phyloP scores from a whole-genome alignment of 2,797 vertebrate genomes.

The Lutjanus campechanus region DNA sequence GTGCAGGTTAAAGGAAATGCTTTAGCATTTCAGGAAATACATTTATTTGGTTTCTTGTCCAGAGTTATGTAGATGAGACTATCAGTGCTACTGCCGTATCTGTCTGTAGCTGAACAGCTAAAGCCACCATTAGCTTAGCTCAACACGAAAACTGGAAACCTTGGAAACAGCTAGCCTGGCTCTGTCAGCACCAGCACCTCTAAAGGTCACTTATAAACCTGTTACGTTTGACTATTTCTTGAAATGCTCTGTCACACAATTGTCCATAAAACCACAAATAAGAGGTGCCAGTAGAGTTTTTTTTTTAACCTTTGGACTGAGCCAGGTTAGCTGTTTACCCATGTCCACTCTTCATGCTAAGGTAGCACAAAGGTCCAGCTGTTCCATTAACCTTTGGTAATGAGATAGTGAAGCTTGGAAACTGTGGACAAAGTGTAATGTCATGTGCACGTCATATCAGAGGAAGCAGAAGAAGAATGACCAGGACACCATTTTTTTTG shows the following conservation, averaged over 20 bases:
- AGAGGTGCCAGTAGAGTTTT: too few species aligned
- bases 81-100: too few species aligned
- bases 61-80: too few species aligned
- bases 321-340: neutral
- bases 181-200: too few species aligned
- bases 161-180: too few species aligned
- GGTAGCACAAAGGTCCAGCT: slow-evolving; percentile 55
- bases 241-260: too few species aligned
- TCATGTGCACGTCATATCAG: slow-evolving; percentile 53
- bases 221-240: too few species aligned
- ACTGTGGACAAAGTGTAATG: slow-evolving; percentile 56
- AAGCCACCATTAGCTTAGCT: too few species aligned
- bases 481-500: slow-evolving; percentile 14
- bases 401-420: slow-evolving; percentile 62
- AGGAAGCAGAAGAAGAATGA: slow-evolving; percentile 29
- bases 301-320: slow-evolving; percentile 9
- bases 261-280: too few species aligned
- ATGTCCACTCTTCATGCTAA: slow-evolving; percentile 47
- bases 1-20: slow-evolving; percentile 9
- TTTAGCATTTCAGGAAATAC: slow-evolving; percentile 7
- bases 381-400: slow-evolving; percentile 78
- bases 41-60: neutral
- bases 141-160: too few species aligned
- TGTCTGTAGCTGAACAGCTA: too few species aligned
- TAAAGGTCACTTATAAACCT: too few species aligned